Base-by-base conservation (phyloP, 2,797 vertebrate genomes). In the Acanthurus tractus region DNA sequence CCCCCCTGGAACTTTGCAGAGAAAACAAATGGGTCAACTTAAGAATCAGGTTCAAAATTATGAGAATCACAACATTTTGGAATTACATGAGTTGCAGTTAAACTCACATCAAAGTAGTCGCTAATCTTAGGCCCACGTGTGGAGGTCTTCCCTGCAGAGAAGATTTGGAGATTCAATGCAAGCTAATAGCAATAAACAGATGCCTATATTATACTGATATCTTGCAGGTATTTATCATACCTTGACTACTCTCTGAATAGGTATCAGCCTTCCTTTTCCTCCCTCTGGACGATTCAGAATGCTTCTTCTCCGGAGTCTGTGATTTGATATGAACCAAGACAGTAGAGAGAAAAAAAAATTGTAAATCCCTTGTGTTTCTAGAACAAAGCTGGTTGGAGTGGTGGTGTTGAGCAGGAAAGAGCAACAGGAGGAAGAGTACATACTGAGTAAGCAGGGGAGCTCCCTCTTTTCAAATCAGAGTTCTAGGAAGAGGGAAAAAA, bases 251-350 rank as follows among this genome's bases (percentile, higher is more conserved):
- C 94, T 99, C 98, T 81, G 96, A 97, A 90, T 97, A 97, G 88
- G 95, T 97, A 87, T 99, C 98, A 65, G 97, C 98, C 96, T 99
- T 99, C 90, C 98, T 97, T 90, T 99, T 99, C 92, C 98, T 96
- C 93, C 97, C 97, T 85, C 97, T 96, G 76, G 97, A 97, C 84
- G 96, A 95, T 74, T 99, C 97, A 0, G 97, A 97, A 90, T 97
- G 97, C 93, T 99, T 99, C 94, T 99, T 99, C 93, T 99, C 98
- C 36, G 98, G 98, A 84, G 98, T 99, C 98, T 99, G 93, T 2
- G 81, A 88, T 89, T 90, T 84, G 36, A 88, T 76, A 80, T 42
- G 71, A 76, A 79, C 74, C n/a, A 40, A 82, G 74, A 77, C 17
- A 22, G 25, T 13, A 22, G 18, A 62, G 8, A 71, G 0, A 59